These are phyloP conservation scores for Amblyopsis rosae DNA, from an alignment of 2,113 vertebrate genomes.

Conservation along the genomic window DNA sequence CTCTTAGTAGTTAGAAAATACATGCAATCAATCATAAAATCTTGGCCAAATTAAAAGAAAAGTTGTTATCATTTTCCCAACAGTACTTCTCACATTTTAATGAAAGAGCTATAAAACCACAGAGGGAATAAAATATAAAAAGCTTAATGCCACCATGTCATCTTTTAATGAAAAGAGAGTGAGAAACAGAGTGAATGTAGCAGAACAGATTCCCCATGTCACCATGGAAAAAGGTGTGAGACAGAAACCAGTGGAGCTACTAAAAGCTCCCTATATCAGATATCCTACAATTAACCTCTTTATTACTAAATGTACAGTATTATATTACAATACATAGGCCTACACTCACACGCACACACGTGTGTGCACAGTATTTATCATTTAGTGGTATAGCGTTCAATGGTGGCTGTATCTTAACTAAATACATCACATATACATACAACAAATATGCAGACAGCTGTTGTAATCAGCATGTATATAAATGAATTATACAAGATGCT, in stretches of 20 bases:
- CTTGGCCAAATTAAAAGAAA: too few species aligned
- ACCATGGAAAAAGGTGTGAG: constrained; percentile 26
- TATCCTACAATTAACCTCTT: neutral
- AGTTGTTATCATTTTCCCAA: too few species aligned
- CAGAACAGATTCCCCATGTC: constrained; percentile 25
- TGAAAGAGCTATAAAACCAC: too few species aligned
- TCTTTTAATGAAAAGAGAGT: too few species aligned
- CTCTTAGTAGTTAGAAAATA: too few species aligned
- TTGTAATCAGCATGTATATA: constrained; percentile 4
- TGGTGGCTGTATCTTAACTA: constrained; percentile 17
- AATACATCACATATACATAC: constrained; percentile 4
- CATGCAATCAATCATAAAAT: too few species aligned
- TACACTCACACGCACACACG: neutral
- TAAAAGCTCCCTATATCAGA: constrained; percentile 47
- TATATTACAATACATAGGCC: neutral
- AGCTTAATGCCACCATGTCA: neutral
- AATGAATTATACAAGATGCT: neutral
- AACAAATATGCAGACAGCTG: neutral
- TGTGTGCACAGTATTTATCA: too few species aligned
- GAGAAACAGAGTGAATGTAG: constrained; percentile 26
- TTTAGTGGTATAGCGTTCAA: neutral
- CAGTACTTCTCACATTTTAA: too few species aligned
- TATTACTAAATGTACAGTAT: neutral
- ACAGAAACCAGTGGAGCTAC: constrained; percentile 38
- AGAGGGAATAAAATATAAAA: neutral